Evolutionary conservation across 1,140 invertebrate genomes (phyloP), one percentile per base, ranked within the genome.

Genomic region (Olivierus martensii): DNA sequence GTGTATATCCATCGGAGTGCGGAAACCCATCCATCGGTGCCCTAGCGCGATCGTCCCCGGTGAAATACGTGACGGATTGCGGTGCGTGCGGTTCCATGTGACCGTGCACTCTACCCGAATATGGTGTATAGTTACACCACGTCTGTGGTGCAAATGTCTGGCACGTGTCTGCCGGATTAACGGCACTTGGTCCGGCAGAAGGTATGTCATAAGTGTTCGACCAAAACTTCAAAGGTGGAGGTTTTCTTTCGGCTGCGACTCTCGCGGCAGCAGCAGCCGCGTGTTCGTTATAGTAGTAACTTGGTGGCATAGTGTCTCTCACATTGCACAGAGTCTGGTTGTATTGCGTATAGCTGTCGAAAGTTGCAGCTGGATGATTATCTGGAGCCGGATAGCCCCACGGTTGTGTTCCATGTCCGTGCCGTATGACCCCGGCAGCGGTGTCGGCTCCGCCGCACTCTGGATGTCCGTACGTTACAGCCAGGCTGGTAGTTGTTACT

Each of bases 21-120:
- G 80, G 75, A 67, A 84, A 85, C 51, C 76, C 73, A 55, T 82
- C 82, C 39, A 77, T 76, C 28, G 17, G 79, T 37, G 46, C 55
- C 17, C 55, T 18, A n/a, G 50, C 44, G 11, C 80, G 75, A 46
- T 78, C 76, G 62, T 83, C 81, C 9, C 80, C 76, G 17, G 80
- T 77, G 42, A 68, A 59, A 57, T 68, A 68, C 38, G 66, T 61
- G 22, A 68, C 63, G 39, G 63, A 58, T 46, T 66, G 64, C 9
- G 44, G 44, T 15, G 56, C 57, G 51, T 67, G 66, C 19, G 59
- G 63, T 46, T 68, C 65, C 49, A 66, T 64, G 37, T 65, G 66
- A 34, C 56, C 54, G 2, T 61, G 62, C 35, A 65, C 64, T 11
- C 65, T 52, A 21, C 63, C 49, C 9, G 55, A 49, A 76, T 77